These are phyloP conservation scores for Chelonoidis abingdonii DNA, from an alignment of 2,113 vertebrate genomes.

Conservation along the genomic window DNA sequence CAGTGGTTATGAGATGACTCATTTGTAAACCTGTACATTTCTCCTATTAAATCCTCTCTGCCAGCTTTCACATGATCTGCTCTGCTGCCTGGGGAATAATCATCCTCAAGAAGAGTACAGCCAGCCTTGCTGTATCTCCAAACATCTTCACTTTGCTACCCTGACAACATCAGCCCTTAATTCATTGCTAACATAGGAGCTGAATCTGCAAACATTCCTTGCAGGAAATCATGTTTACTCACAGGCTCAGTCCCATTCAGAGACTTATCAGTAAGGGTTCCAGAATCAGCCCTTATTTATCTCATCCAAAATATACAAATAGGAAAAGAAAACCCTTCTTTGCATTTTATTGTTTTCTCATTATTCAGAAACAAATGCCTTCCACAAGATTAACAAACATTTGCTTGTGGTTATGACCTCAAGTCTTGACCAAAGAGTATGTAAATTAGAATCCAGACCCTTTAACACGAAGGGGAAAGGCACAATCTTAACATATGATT, in stretches of 20 bases:
- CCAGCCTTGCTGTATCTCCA: not conserved
- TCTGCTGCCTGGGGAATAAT: not conserved
- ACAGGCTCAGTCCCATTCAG: not conserved
- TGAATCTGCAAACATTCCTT: not conserved
- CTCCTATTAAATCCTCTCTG: conserved; percentile 21
- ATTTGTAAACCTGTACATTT: not conserved
- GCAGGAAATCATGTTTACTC: not conserved
- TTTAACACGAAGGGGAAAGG: not conserved
- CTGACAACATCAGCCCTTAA: not conserved
- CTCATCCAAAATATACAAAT: not conserved
- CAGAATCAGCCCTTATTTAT: not conserved
- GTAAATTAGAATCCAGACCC: not conserved
- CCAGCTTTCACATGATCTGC: conserved; percentile 32
- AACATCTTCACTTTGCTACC: not conserved
- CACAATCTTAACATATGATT: not conserved
- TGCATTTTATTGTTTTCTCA: not conserved
- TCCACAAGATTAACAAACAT: not conserved
- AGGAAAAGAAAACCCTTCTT: not conserved
- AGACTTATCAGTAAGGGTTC: not conserved
- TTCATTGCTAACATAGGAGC: not conserved
- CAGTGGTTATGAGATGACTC: not conserved
- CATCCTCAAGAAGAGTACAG: not conserved
- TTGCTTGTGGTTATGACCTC: not conserved
- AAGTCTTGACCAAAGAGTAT: not conserved
- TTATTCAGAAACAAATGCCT: not conserved